Percentiles rank a stretch among this genome's conserved stretches.
Evolutionary conservation across 2,888 invertebrate genomes (phyloP).

Genomic region (Acanthosepion pharaonis): DNA sequence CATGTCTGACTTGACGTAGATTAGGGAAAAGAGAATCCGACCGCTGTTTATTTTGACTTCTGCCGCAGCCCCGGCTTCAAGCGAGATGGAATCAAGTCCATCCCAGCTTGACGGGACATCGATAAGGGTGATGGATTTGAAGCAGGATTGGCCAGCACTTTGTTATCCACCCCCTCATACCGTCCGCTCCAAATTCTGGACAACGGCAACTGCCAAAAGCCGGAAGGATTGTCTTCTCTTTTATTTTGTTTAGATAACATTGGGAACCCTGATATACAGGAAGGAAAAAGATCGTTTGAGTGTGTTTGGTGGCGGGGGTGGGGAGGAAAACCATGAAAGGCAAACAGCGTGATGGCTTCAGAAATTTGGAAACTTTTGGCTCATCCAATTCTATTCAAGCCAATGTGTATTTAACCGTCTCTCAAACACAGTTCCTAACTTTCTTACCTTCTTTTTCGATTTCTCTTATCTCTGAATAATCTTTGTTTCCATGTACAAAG

Average conservation of each 20-base stretch:
- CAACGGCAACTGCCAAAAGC: not conserved
- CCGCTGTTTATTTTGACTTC: not conserved
- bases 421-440: too few relatives aligned
- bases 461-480: too few relatives aligned
- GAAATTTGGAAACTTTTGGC: too few relatives aligned
- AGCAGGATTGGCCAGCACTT: not conserved
- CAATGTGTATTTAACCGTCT: too few relatives aligned
- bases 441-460: too few relatives aligned
- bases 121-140: slow-evolving; percentile 21
- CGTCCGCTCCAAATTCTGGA: too few relatives aligned
- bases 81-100: not conserved
- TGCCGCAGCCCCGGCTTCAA: not conserved
- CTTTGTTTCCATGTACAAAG: too few relatives aligned
- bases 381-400: too few relatives aligned
- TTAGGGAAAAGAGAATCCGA: not conserved
- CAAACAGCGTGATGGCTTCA: too few relatives aligned
- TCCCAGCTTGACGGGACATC: not conserved
- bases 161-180: not conserved
- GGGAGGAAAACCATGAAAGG: too few relatives aligned
- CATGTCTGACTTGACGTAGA: not conserved
- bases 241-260: not conserved
- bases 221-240: too few relatives aligned
- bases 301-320: too few relatives aligned
- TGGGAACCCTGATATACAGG: not conserved
- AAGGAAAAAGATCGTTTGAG: not conserved